A percentile compares a stretch with the other conserved stretches of the same genome.
Conservation (phyloP, 2,888 invertebrate genomes). For the Paralinhomoeus sp. region DNA sequence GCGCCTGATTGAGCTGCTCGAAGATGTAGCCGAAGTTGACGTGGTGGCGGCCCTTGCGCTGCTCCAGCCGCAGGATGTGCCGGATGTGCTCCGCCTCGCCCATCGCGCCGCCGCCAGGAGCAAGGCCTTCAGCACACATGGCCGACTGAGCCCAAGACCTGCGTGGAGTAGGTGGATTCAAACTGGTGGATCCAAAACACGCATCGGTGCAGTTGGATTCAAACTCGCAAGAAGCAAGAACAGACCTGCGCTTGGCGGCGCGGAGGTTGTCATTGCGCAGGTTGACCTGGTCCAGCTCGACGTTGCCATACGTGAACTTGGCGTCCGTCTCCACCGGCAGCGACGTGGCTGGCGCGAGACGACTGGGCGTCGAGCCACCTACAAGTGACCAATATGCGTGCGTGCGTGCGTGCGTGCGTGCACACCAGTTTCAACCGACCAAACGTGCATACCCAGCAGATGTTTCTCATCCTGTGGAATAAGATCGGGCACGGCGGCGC, state of each 20-base stretch:
- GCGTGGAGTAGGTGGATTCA: no score
- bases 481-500: not conserved
- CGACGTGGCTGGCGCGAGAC: conserved; percentile 4
- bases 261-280: conserved; percentile 19
- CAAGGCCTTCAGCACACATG: not conserved
- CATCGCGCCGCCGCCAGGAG: not conserved
- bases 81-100: conserved; percentile 15
- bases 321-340: conserved; percentile 5
- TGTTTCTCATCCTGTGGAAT: not conserved
- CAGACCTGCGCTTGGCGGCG: conserved; percentile 17
- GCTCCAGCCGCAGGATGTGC: conserved; percentile 15
- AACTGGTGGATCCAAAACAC: not conserved
- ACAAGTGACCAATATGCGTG: not conserved
- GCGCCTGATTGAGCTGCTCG: not conserved
- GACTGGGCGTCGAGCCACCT: conserved; percentile 4
- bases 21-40: conserved; percentile 10
- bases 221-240: no score
- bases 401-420: no score
- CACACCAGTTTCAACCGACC: no score
- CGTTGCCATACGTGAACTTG: not conserved
- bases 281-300: conserved; percentile 14
- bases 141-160: no score
- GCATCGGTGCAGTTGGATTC: no score
- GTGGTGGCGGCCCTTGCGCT: conserved; percentile 10
- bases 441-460: not conserved